Percentiles rank a stretch among this genome's conserved stretches.
These are phyloP conservation scores for Drepanosiphum platanoidis DNA, from an alignment of 2,888 invertebrate genomes.

Conservation along the genomic window DNA sequence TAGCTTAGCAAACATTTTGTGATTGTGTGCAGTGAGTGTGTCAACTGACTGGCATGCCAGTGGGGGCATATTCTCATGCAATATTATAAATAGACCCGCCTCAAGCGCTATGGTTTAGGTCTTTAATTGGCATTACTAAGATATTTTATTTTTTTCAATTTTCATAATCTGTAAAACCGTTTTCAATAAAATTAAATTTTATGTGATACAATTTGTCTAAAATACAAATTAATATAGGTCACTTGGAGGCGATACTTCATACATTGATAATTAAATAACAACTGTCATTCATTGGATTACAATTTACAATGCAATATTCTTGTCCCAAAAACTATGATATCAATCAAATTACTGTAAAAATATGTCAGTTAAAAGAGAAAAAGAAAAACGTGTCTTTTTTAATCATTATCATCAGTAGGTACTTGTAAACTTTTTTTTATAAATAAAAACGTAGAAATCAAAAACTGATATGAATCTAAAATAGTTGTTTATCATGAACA, in stretches of 20 bases:
- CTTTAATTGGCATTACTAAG: slow-evolving; percentile 48
- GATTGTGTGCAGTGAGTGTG: slow-evolving; percentile 24
- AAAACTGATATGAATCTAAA: neutral
- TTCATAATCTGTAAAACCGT: neutral
- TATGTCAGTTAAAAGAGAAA: no score
- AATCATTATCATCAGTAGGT: no score
- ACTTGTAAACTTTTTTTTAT: neutral
- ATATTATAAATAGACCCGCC: slow-evolving; percentile 52
- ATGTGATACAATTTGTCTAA: neutral
- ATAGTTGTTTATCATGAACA: neutral
- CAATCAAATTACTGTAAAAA: no score
- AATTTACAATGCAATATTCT: no score
- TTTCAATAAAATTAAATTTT: neutral
- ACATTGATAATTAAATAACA: no score
- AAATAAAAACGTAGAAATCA: neutral
- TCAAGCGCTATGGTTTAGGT: slow-evolving; percentile 46
- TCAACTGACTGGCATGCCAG: slow-evolving; percentile 48
- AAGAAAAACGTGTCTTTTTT: no score
- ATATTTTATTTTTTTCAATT: slow-evolving; percentile 18
- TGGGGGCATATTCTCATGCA: slow-evolving; percentile 42
- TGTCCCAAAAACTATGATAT: no score
- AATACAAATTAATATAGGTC: no score
- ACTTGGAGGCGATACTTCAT: no score
- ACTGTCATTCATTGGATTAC: no score
- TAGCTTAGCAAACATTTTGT: slow-evolving; percentile 56